phyloP scores from a whole-genome alignment of 2,888 invertebrate genomes.

The Meandrusa payeni region DNA sequence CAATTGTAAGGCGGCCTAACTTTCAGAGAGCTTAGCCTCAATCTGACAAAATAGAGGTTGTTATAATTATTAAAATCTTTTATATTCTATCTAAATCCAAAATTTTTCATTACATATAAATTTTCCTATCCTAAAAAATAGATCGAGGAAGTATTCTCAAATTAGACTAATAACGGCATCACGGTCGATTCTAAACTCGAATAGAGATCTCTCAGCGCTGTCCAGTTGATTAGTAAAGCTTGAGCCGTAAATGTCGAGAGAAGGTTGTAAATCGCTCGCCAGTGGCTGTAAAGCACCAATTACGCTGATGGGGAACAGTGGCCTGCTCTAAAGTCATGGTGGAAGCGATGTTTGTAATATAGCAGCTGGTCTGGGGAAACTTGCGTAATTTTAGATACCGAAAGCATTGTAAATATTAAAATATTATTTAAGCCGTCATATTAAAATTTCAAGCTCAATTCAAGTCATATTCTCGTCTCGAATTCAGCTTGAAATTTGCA shows the following conservation, averaged over 20 bases:
- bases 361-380: constrained; percentile 4
- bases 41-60: too few species aligned
- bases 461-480: too few species aligned
- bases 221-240: constrained; percentile 14
- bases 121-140: constrained; percentile 1
- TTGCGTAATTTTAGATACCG: constrained; percentile 1
- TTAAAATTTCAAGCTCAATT: too few species aligned
- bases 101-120: too few species aligned
- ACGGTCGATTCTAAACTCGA: constrained; percentile 4
- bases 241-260: constrained; percentile 20
- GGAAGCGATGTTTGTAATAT: constrained; percentile 3
- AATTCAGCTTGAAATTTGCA: too few species aligned
- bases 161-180: constrained; percentile 2
- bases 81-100: too few species aligned
- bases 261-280: constrained; percentile 28
- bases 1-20: too few species aligned
- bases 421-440: too few species aligned
- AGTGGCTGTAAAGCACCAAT: constrained; percentile 45
- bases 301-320: constrained; percentile 38
- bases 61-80: too few species aligned
- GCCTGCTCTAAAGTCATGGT: constrained; percentile 7
- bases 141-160: constrained; percentile 13
- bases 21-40: too few species aligned
- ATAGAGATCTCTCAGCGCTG: constrained; percentile 12
- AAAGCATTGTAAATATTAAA: too few species aligned